Evolutionary conservation across 1,140 invertebrate genomes (phyloP), one percentile per base, ranked within the genome.

Genomic region (Tenebrio molitor): DNA sequence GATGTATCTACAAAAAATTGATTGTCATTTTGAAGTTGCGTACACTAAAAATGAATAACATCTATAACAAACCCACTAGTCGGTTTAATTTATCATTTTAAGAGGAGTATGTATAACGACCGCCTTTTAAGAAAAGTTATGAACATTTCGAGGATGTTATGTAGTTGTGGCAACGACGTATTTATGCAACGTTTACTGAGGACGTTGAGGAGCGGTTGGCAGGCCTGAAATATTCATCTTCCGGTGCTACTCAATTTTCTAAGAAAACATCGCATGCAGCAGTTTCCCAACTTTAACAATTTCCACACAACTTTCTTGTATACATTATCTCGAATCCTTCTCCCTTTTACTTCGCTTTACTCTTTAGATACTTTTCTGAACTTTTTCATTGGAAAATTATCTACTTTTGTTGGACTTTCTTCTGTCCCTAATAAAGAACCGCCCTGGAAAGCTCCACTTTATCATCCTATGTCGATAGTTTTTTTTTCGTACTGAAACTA

Each of bases 181-280:
- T 73, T 75, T 72, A 73, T 73, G 67, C 67, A 64, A 64, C 74
- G 62, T 75, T 76, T 68, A 76, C 72, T 23, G 16, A 70, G 63
- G 71, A 69, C 39, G 64, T 72, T 74, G 63, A 70, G 67, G 68
- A 46, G 42, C 29, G 41, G 44, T 66, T 73, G 74, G 72, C 67
- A 71, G 69, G 68, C 68, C 50, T 76, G 72, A 73, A 76, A 74
- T 76, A 76, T 76, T 76, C 74, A 76, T 76, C 74, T 76, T 76
- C 75, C 72, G 75, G 75, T 72, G 75, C 69, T 76, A 76, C 69
- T 74, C 72, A 76, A 76, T 76, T 76, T 74, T 76, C 62, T 74
- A 76, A 76, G 75, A 76, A 76, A 76, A 76, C 75, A 76, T 76
- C 72, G 72, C 75, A 76, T 71, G 75, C 72, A 76, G 72, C 75